A percentile compares a stretch with the other conserved stretches of the same genome.
phyloP scores from a whole-genome alignment of 2,113 vertebrate species.

The Dascyllus trimaculatus region DNA sequence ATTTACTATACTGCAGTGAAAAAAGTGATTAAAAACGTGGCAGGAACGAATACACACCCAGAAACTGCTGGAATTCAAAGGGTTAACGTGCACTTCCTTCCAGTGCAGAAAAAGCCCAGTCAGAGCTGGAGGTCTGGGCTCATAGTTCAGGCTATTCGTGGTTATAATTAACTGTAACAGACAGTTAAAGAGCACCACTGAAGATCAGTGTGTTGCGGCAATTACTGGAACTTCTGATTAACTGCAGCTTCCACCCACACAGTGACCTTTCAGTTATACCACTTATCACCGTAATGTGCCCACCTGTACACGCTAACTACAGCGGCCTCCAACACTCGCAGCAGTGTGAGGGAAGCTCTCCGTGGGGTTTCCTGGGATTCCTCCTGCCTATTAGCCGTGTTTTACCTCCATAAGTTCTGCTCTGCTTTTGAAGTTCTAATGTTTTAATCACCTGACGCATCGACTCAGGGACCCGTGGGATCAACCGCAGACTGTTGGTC shows the following conservation, averaged over 20 bases:
- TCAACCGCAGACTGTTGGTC: neutral
- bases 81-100: neutral
- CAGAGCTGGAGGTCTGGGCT: neutral
- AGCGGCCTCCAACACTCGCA: too few species aligned
- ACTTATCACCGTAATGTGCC: too few species aligned
- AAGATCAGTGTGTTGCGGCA: neutral
- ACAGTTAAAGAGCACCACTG: neutral
- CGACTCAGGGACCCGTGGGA: neutral
- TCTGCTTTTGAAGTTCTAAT: neutral
- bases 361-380: neutral
- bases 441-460: constrained; percentile 23
- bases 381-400: neutral
- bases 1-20: too few species aligned
- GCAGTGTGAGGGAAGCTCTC: too few species aligned
- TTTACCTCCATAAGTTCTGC: neutral
- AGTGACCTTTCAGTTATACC: neutral
- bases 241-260: neutral
- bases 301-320: too few species aligned
- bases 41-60: too few species aligned
- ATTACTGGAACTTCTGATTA: neutral
- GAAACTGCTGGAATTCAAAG: too few species aligned
- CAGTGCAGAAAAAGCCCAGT: neutral
- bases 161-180: neutral
- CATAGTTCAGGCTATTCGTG: constrained; percentile 3
- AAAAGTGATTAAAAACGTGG: too few species aligned